These are phyloP conservation scores for Malacoraja senta DNA, from an alignment of 2,797 vertebrate species.

Conservation along the genomic window DNA sequence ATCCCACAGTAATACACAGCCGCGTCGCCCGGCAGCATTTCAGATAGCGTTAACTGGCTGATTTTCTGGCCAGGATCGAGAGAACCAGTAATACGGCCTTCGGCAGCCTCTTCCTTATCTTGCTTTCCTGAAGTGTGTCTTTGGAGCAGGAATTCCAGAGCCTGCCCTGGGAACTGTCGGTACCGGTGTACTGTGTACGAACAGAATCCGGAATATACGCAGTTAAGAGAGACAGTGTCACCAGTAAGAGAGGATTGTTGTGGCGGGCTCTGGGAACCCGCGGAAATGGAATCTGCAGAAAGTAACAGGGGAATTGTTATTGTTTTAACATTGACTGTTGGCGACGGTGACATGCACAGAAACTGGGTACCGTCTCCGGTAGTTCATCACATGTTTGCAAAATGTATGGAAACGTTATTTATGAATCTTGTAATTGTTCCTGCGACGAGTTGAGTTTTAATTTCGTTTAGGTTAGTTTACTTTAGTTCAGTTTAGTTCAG, in stretches of 20 bases:
- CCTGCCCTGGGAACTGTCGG: neutral
- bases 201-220: neutral
- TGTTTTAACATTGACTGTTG: neutral
- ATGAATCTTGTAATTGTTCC: too few species aligned
- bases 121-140: neutral
- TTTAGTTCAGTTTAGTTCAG: too few species aligned
- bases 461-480: too few species aligned
- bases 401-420: too few species aligned
- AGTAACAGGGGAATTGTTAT: neutral
- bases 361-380: too few species aligned
- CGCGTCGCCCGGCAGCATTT: neutral
- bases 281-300: neutral
- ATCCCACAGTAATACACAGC: neutral
- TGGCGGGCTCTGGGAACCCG: neutral
- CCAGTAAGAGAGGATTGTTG: neutral
- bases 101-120: neutral
- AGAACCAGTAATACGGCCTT: neutral
- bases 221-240: neutral
- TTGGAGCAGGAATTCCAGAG: neutral
- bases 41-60: neutral
- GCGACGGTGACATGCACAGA: too few species aligned
- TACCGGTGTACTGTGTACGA: too few species aligned
- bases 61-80: neutral
- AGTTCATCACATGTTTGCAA: too few species aligned
- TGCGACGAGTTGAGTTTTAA: too few species aligned